Base-by-base conservation (phyloP, 1,140 invertebrate genomes). In the Panagrolaimus sp. region DNA sequence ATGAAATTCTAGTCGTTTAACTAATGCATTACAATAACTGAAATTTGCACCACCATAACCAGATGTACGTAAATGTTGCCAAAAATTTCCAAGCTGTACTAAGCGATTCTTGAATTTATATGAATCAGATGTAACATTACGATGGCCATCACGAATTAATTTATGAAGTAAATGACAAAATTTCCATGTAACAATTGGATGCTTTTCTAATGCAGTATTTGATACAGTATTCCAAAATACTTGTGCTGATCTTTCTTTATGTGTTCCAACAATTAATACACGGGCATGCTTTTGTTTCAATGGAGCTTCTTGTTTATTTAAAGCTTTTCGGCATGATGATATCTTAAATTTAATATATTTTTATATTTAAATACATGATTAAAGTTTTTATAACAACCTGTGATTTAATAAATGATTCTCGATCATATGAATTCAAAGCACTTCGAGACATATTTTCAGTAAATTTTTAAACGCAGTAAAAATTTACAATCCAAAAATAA, bases 101-200 rank as follows among this genome's bases (percentile, higher is more conserved):
- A 76, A 25, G 27, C 76, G 48, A 45, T 61, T 71, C n/a, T 65
- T 62, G 67, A 77, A 72, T 14, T 38, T n/a, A 9, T 51, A 63
- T 9, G 53, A 74, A 62, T 74, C 72, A 20, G 77, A 61, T 9
- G 62, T 57, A 11, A 57, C 62, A 31, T 90, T 89, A 25, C 88
- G 88, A 85, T 98, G 93, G 4, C 93, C 95, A 85, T 98, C 96
- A 14, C 94, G 86, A 51, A 98, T 84, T 42, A 98, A 87, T 85
- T 97, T 98, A 84, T 98, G 94, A 5, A 96, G 86, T 65, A 97
- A 90, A 87, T 98, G 92, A 80, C 93, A 96, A 85, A 98, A 96
- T 84, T 98, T 98, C 96, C 96, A 98, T 3, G 92, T 92, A 23
- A 95, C 89, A 73, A 98, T 94, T 61, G 92, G 88, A 66, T 77